Conservation (phyloP, 2,113 vertebrate species). For the Muntiacus reevesi region DNA sequence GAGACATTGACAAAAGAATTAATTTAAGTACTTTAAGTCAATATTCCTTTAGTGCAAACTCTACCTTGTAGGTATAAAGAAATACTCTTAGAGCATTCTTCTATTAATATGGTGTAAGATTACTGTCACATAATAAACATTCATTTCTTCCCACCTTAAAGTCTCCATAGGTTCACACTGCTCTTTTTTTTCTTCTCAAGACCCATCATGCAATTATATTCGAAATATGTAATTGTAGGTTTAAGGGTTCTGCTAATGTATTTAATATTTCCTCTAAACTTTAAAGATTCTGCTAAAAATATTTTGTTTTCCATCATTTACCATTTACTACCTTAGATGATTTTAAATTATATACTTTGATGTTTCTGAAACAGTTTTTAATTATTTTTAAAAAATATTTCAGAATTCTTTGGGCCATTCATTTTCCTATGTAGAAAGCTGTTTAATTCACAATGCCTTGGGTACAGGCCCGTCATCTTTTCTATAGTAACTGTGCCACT, state of each 20-base stretch:
- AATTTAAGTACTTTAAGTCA: slow-evolving; percentile 86
- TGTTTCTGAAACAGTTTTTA: slow-evolving; percentile 78
- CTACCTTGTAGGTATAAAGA: slow-evolving; percentile 76
- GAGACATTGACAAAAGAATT: slow-evolving; percentile 87
- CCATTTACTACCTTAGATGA: slow-evolving; percentile 69
- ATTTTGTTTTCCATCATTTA: slow-evolving; percentile 77
- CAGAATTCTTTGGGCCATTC: slow-evolving; percentile 75
- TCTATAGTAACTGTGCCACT: slow-evolving; percentile 84
- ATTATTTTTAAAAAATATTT: slow-evolving; percentile 80
- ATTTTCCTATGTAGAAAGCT: slow-evolving; percentile 77
- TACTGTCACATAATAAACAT: slow-evolving; percentile 40
- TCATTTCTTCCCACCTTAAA: slow-evolving; percentile 56
- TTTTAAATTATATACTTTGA: slow-evolving; percentile 78
- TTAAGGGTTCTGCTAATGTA: slow-evolving; percentile 70
- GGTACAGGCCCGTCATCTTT: slow-evolving; percentile 83
- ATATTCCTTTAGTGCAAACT: slow-evolving; percentile 79
- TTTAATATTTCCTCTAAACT: slow-evolving; percentile 72
- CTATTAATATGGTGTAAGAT: slow-evolving; percentile 71
- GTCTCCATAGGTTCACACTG: neutral
- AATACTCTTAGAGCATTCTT: slow-evolving; percentile 68
- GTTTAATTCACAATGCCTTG: slow-evolving; percentile 81
- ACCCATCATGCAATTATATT: slow-evolving; percentile 46
- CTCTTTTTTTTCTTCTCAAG: neutral
- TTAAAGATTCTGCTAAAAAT: slow-evolving; percentile 70
- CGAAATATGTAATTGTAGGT: slow-evolving; percentile 70